Evolutionary conservation across 2,888 invertebrate genomes (phyloP).

Genomic region (Drosophila barbarae): DNA sequence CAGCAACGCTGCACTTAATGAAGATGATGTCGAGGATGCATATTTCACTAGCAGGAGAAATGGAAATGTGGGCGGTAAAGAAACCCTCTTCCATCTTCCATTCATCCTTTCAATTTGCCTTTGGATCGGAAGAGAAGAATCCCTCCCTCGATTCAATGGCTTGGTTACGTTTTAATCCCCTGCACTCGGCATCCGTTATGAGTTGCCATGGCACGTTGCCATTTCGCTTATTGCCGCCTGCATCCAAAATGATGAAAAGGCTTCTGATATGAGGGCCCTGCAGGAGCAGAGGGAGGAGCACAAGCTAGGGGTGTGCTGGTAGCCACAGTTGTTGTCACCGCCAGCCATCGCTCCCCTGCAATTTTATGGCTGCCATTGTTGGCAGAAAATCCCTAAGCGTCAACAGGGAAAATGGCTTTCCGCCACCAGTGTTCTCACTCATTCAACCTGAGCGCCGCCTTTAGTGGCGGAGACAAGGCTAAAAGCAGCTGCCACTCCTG

Average conservation of each 20-base stretch:
- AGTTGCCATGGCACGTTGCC: constrained; percentile 56
- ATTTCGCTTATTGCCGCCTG: constrained; percentile 56
- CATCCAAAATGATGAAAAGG: constrained; percentile 42
- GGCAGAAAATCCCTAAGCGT: constrained; percentile 53
- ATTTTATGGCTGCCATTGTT: constrained; percentile 55
- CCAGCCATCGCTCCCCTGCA: constrained; percentile 40
- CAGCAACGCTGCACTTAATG: constrained; percentile 49
- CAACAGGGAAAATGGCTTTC: constrained; percentile 58
- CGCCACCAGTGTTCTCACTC: constrained; percentile 30
- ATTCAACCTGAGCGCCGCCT: constrained; percentile 40
- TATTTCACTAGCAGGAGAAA: constrained; percentile 15
- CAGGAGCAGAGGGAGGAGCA: not conserved
- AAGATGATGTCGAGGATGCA: constrained; percentile 55
- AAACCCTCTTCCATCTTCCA: constrained; percentile 11
- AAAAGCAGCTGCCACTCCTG: constrained; percentile 7
- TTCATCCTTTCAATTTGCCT: constrained; percentile 52
- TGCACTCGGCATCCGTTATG: constrained; percentile 33
- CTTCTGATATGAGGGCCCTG: not conserved
- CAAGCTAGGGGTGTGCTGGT: not conserved
- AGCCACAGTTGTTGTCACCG: constrained; percentile 14
- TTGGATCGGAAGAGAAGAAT: constrained; percentile 9
- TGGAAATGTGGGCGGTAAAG: no score
- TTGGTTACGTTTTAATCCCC: constrained; percentile 52
- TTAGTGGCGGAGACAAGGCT: constrained; percentile 37
- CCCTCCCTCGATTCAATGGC: constrained; percentile 19